Conservation (phyloP, 2,888 invertebrate genomes). For the Yponomeuta malinellus region DNA sequence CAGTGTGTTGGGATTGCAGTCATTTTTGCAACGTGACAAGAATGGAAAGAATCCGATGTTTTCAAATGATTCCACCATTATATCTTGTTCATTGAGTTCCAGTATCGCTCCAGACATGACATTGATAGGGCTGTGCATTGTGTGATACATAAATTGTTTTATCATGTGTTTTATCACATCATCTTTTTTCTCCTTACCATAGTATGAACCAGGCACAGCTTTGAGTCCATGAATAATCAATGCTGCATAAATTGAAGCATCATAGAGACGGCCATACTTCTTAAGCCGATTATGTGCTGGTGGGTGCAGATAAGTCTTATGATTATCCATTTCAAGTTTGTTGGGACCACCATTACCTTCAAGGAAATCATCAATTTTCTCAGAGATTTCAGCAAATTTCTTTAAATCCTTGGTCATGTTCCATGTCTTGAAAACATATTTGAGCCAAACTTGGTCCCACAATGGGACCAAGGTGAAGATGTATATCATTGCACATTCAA, state of each 20-base stretch:
- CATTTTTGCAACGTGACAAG: slow-evolving; percentile 13
- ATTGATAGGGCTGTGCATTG: neutral
- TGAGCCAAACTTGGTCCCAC: neutral
- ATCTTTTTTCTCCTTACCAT: neutral
- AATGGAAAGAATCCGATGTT: slow-evolving; percentile 13
- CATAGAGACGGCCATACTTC: neutral
- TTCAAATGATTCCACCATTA: neutral
- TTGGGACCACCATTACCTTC: neutral
- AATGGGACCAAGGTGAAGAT: neutral
- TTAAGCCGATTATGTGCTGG: neutral
- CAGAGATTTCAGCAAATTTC: neutral
- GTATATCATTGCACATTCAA: neutral
- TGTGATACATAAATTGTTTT: slow-evolving; percentile 4
- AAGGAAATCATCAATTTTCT: neutral
- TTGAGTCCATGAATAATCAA: slow-evolving; percentile 2
- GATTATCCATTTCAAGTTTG: neutral
- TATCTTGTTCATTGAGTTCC: neutral
- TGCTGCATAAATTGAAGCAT: neutral
- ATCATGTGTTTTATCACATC: neutral
- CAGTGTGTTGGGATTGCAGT: slow-evolving; percentile 15
- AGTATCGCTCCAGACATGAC: neutral
- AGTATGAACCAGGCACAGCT: neutral
- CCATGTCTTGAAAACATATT: slow-evolving; percentile 1
- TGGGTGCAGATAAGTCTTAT: neutral
- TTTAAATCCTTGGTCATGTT: neutral